Percentiles rank a stretch among this genome's conserved stretches.
Evolutionary conservation across 1,140 invertebrate species (phyloP).

Genomic region (Caerostris darwini): DNA sequence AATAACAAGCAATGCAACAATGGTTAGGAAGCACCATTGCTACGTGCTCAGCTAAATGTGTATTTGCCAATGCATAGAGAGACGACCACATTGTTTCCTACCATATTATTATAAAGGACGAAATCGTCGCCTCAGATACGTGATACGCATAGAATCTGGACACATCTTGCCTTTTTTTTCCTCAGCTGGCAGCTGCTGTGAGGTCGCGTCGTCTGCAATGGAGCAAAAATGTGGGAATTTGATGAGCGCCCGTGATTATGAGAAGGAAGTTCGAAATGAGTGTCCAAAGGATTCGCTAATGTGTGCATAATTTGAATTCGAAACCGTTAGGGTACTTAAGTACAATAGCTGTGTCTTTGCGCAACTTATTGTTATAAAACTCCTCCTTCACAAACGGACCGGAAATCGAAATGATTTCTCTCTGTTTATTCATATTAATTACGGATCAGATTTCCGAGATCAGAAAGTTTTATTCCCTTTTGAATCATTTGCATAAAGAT

Average conservation of each 20-base stretch:
- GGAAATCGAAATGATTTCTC: not conserved
- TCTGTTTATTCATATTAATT: not conserved
- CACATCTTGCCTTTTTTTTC: not conserved
- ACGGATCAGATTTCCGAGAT: not conserved
- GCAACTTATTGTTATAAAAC: not conserved
- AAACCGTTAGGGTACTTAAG: not conserved
- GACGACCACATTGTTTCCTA: conserved; percentile 54
- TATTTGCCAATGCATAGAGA: conserved; percentile 52
- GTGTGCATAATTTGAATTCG: conserved; percentile 44
- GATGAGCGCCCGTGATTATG: conserved; percentile 26
- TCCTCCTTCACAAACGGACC: not conserved
- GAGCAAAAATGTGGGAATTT: conserved; percentile 60
- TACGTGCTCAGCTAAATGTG: conserved; percentile 57
- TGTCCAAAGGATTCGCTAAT: conserved; percentile 47
- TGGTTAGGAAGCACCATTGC: conserved; percentile 53
- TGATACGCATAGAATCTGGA: conserved; percentile 35
- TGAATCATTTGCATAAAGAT: too few relatives aligned
- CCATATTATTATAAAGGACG: conserved; percentile 62
- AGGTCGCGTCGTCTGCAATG: conserved; percentile 27
- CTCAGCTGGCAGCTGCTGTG: not conserved
- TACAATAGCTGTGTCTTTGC: not conserved
- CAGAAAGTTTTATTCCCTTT: too few relatives aligned
- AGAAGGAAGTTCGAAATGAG: conserved; percentile 49
- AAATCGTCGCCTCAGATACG: conserved; percentile 52
- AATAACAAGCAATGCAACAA: conserved; percentile 44